Evolutionary conservation across 2,797 vertebrate species (phyloP).

Genomic region (Vespertilio murinus): DNA sequence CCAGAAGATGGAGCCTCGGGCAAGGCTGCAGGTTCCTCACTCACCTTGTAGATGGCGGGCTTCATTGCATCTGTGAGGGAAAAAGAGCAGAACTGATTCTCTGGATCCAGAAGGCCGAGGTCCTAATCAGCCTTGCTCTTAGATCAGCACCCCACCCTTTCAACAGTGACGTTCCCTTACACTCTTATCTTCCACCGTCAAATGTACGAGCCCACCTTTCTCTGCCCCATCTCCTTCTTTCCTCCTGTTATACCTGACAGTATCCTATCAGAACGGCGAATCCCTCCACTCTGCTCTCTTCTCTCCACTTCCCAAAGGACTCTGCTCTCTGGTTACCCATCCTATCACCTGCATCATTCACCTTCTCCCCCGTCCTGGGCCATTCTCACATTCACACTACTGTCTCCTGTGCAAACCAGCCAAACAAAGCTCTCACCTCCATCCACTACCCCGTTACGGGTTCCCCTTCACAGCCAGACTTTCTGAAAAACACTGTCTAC

Average conservation of each 20-base stretch:
- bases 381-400: neutral
- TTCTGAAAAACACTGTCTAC: neutral
- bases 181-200: neutral
- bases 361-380: neutral
- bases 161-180: neutral
- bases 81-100: constrained; percentile 23
- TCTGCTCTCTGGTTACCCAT: neutral
- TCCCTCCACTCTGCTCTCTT: neutral
- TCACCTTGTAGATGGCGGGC: constrained; percentile 78
- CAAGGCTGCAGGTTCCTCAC: constrained; percentile 39
- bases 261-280: neutral
- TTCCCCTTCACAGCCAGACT: neutral
- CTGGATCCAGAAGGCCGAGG: neutral
- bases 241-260: neutral
- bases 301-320: neutral
- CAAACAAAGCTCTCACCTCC: neutral
- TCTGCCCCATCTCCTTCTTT: neutral
- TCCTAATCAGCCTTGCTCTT: neutral
- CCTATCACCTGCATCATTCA: neutral
- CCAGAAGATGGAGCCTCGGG: neutral
- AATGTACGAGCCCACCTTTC: neutral
- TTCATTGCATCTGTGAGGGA: constrained; percentile 72
- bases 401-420: neutral
- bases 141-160: neutral
- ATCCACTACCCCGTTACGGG: neutral